Base-by-base conservation (phyloP, 2,888 invertebrate species). In the Seira ritae region DNA sequence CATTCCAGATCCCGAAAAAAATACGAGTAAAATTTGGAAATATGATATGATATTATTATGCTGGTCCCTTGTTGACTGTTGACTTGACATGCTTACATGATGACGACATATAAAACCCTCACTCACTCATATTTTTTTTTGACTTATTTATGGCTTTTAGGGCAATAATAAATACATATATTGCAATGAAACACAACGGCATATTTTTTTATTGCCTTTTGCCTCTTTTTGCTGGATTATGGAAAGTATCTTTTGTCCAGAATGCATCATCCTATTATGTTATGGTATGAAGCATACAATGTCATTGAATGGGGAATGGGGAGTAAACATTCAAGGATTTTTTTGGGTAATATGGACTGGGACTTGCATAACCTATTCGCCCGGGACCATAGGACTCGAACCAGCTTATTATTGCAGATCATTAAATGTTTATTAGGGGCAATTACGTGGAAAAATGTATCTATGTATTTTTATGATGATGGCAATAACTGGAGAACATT, bases 391-490 rank as follows among this genome's bases (percentile, higher is more conserved):
- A n/a, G n/a, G n/a, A n/a, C n/a, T n/a, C n/a, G n/a, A n/a, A n/a
- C n/a, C n/a, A n/a, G n/a, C n/a, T n/a, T n/a, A n/a, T 55, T n/a
- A 55, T 55, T 55, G 55, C 15, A 55, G n/a, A 55, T 55, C 55
- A 55, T 55, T 55, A 55, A 55, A 55, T 55, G 55, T 55, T 55
- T 55, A 55, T 55, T 55, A 17, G 55, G 15, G 55, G 55, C 55
- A 55, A 55, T 55, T 55, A 55, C 17, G 15, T 3, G 17, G 55
- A 55, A 55, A 55, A 55, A 55, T 17, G 55, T 8, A 8, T n/a
- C 55, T 3, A 42, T 17, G 2, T 12, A 55, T 55, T 55, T 12
- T 55, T 8, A 2, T 4, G 31, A 4, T 8, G 31, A 31, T n/a
- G 31, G 3, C 8, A 31, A 31, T 8, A 55, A 55, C 55, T 8